These are phyloP conservation scores for Cylas formicarius DNA, from an alignment of 1,140 invertebrate genomes.

Conservation along the genomic window DNA sequence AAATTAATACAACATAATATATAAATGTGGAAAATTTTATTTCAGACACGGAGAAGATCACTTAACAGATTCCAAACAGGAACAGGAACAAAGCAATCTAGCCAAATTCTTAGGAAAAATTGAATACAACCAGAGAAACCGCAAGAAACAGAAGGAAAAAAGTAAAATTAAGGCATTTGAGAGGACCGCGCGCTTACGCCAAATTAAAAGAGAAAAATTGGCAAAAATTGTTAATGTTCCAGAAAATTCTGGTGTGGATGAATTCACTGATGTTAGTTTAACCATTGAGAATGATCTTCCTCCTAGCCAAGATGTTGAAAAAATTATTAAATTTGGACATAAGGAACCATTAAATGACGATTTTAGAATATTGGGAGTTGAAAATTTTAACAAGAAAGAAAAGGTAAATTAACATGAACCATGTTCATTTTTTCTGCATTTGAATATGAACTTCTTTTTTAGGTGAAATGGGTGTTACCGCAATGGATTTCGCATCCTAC, in stretches of 20 bases:
- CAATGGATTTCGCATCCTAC: constrained; percentile 79
- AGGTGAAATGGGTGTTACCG: constrained; percentile 61
- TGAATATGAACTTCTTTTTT: constrained; percentile 10
- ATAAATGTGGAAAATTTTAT: constrained; percentile 6
- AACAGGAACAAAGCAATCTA: constrained; percentile 33
- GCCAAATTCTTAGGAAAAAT: constrained; percentile 29
- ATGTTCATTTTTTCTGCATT: constrained; percentile 1
- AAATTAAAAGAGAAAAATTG: constrained; percentile 19
- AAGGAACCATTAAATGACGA: constrained; percentile 19
- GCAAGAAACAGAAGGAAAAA: constrained; percentile 24
- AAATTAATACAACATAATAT: constrained; percentile 8
- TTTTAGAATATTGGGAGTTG: constrained; percentile 35
- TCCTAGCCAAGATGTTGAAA: constrained; percentile 2
- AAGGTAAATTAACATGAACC: constrained; percentile 24
- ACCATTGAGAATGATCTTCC: constrained; percentile 6
- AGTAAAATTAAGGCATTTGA: constrained; percentile 16
- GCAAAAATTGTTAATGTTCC: constrained; percentile 18
- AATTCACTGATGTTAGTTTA: constrained; percentile 26
- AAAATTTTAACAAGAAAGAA: constrained; percentile 25
- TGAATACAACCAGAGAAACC: constrained; percentile 31
- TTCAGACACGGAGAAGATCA: constrained; percentile 25
- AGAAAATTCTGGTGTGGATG: constrained; percentile 18
- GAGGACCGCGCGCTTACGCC: constrained; percentile 21
- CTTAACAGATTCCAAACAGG: constrained; percentile 13
- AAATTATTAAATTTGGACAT: constrained; percentile 1